Base-by-base conservation (phyloP, 1,140 invertebrate genomes). In the Drosophila kikkawai region DNA sequence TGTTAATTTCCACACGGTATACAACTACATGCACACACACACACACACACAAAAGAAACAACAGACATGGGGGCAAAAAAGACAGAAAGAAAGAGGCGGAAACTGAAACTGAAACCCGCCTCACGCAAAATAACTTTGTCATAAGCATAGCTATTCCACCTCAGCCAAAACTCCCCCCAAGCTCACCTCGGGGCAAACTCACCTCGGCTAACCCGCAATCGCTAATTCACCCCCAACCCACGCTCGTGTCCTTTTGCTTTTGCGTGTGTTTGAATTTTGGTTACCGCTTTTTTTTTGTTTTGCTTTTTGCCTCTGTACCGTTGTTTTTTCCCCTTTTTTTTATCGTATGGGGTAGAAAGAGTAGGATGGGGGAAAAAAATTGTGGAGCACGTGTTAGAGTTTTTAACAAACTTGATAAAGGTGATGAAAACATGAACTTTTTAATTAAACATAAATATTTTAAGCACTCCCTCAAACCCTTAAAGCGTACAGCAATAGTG, bases 1-100 rank as follows among this genome's bases (percentile, higher is more conserved):
- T 88, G 84, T 87, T 87, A 87, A 87, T 88, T 88, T 88, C 78
- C 69, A 88, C 84, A 86, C 76, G 53, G 74, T 63, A 73, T 63
- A 74, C 81, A 80, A 65, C 55, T 34, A 66, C n/a, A 47, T 17
- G 34, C 26, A 56, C n/a, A 47, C 17, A 26, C 26, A 67, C 36
- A 45, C 45, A 32, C 8, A 48, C 32, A 29, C 45, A 53, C 12
- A 56, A 58, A n/a, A 8, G 42, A 51, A 50, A 48, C 37, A 64
- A 64, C 19, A 51, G 50, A 60, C 48, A 47, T 37, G 55, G 12
- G 12, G 9, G 48, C 57, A 53, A 47, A 51, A 32, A 22, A 34
- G 36, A 15, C 39, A 51, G 41, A 50, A 50, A 47, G 37, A 29
- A 48, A 50, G 17, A 15, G 6, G 36, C 51, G 51, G 61, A 69